A percentile compares a stretch with the other conserved stretches of the same genome.
These are phyloP conservation scores for Chironomus tepperi DNA, from an alignment of 1,140 invertebrate genomes.

Conservation along the genomic window DNA sequence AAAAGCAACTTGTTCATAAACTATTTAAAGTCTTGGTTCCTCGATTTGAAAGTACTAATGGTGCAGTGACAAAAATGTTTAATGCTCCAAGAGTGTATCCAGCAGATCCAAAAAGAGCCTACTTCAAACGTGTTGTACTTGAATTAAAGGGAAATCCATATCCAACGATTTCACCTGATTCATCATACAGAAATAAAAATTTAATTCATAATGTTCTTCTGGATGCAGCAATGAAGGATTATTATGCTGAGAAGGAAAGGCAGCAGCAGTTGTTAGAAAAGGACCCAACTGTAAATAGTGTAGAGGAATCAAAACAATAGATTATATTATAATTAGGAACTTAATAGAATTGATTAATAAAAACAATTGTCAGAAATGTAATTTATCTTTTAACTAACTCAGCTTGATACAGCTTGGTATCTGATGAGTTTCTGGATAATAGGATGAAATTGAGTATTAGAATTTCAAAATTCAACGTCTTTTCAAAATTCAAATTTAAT, in stretches of 20 bases:
- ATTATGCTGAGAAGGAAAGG: background rate
- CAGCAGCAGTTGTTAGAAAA: background rate
- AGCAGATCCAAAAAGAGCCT: slow-evolving; percentile 33
- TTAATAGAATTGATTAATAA: background rate
- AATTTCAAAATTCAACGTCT: too few relatives aligned
- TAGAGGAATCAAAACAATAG: background rate
- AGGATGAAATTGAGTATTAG: too few relatives aligned
- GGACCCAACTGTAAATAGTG: background rate
- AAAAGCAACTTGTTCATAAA: slow-evolving; percentile 86
- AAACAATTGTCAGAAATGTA: too few relatives aligned
- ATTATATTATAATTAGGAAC: background rate
- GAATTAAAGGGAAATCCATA: slow-evolving; percentile 72
- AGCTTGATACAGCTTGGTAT: too few relatives aligned
- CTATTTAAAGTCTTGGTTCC: slow-evolving; percentile 87
- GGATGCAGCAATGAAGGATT: slow-evolving; percentile 60
- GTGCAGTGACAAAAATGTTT: slow-evolving; percentile 63
- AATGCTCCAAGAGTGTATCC: slow-evolving; percentile 56
- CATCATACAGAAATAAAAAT: slow-evolving; percentile 45
- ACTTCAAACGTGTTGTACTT: slow-evolving; percentile 52
- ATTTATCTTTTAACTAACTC: too few relatives aligned
- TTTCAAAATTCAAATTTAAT: too few relatives aligned
- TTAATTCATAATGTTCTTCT: slow-evolving; percentile 62
- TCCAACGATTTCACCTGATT: slow-evolving; percentile 48
- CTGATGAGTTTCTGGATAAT: too few relatives aligned
- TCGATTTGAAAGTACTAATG: slow-evolving; percentile 60